These are phyloP conservation scores for Rhadinocentrus ornatus DNA, from an alignment of 2,797 vertebrate genomes.

Conservation along the genomic window DNA sequence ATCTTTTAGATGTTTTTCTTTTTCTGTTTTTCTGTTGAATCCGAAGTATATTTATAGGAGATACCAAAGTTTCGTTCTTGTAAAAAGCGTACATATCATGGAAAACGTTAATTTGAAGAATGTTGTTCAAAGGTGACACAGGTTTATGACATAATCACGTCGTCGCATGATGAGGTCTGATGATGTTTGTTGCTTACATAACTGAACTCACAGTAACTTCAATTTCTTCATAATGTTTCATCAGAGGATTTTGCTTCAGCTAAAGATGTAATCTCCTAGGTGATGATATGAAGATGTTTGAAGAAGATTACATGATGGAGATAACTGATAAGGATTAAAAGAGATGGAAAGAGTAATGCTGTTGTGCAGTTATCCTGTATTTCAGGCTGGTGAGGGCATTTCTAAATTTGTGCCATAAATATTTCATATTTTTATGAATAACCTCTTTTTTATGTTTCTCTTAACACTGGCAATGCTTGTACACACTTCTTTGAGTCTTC, in stretches of 20 bases:
- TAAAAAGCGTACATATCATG: not conserved
- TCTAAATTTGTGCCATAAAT: not conserved
- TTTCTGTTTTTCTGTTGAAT: not conserved
- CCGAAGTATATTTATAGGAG: not conserved
- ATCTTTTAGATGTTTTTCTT: slow-evolving; percentile 9
- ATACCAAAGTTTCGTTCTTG: not conserved
- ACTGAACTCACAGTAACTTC: too few relatives aligned
- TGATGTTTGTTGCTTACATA: not conserved
- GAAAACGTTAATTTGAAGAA: not conserved
- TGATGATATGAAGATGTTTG: not conserved
- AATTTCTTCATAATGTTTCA: too few relatives aligned
- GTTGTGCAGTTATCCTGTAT: not conserved
- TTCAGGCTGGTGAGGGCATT: not conserved
- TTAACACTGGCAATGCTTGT: too few relatives aligned
- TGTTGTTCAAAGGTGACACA: not conserved
- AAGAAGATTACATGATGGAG: not conserved
- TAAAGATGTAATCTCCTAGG: not conserved
- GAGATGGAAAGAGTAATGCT: not conserved
- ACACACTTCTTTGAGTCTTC: too few relatives aligned
- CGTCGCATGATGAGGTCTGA: not conserved
- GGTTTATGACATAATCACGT: not conserved
- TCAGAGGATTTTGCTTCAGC: too few relatives aligned
- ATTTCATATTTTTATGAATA: too few relatives aligned
- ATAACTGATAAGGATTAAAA: not conserved
- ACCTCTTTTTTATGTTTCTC: too few relatives aligned